These are phyloP conservation scores for Protobothrops mucrosquamatus DNA, from an alignment of 2,113 vertebrate species.

Conservation along the genomic window DNA sequence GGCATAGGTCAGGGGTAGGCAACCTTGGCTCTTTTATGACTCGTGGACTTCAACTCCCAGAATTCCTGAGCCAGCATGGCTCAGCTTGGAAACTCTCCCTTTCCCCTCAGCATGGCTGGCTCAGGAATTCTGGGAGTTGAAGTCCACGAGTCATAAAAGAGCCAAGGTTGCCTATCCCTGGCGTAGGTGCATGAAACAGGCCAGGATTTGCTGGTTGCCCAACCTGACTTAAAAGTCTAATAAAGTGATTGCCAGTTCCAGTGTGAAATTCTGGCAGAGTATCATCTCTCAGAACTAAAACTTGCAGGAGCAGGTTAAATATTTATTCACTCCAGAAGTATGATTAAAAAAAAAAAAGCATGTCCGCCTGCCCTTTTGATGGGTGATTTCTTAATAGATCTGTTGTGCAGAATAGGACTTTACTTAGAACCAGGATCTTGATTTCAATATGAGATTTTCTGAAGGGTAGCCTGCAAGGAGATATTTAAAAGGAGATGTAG, in stretches of 20 bases:
- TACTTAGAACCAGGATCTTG: no score
- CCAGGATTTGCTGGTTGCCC: background rate
- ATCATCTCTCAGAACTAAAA: background rate
- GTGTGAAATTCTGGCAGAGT: background rate
- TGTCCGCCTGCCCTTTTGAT: background rate
- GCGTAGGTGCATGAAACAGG: background rate
- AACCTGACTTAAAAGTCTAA: background rate
- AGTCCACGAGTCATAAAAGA: no score
- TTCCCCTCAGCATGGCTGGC: no score
- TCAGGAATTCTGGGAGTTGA: no score
- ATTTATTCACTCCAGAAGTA: background rate
- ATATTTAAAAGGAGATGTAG: background rate
- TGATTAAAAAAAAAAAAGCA: background rate
- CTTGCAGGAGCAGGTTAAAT: background rate
- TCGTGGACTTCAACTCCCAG: no score
- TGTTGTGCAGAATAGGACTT: background rate
- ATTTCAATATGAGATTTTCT: background rate
- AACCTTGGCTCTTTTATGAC: no score
- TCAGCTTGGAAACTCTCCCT: no score
- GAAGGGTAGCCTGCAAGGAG: background rate
- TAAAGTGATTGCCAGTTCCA: no score
- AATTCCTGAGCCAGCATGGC: no score
- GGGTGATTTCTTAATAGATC: background rate
- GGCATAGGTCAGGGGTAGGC: no score
- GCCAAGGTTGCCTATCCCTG: no score